Base-by-base conservation (phyloP, 2,888 invertebrate genomes). In the Eilema griseolum region DNA sequence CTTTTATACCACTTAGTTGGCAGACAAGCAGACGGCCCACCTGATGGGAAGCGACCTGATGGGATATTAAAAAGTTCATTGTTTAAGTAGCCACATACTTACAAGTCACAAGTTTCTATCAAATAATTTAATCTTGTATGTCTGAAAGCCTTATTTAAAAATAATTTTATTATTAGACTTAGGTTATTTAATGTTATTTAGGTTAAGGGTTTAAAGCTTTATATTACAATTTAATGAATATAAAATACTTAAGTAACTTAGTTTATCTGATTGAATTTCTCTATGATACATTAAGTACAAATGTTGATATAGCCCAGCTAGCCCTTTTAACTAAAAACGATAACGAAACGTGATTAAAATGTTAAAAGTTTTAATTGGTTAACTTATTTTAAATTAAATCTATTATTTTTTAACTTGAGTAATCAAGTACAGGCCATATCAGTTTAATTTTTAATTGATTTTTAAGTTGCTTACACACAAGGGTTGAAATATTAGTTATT, bases 321-420 rank as follows among this genome's bases (percentile, higher is more conserved):
- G 62, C 37, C 24, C 16, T 31, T 20, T 23, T 12, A 60, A 52
- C 2, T 23, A 52, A 67, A 14, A 52, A 20, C 59, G 28, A 10
- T 59, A n/a, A 11, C 8, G 20, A 37, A 60, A 16, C 26, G n/a
- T 59, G 14, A 59, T 66, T 16, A 59, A 66, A 65, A 31, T 41
- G 56, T 33, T 57, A 33, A 60, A 60, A 41, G n/a, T n/a, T 60
- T 46, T 61, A 1, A 23, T 31, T 31, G 23, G 24, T 33, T 52
- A 52, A 52, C n/a, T 52, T 52, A n/a, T 10, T 52, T 52, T 2
- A 52, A 20, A 20, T 52, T 2, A 52, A 52, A 52, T n/a, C 7
- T 52, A 52, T 62, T 33, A n/a, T 23, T 26, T 62, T 62, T 62
- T 62, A 23, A 33, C 26, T 33, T 28, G 33, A 33, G 56, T 33